Evolutionary conservation across 2,113 vertebrate species (phyloP).

Genomic region (Condylura cristata): DNA sequence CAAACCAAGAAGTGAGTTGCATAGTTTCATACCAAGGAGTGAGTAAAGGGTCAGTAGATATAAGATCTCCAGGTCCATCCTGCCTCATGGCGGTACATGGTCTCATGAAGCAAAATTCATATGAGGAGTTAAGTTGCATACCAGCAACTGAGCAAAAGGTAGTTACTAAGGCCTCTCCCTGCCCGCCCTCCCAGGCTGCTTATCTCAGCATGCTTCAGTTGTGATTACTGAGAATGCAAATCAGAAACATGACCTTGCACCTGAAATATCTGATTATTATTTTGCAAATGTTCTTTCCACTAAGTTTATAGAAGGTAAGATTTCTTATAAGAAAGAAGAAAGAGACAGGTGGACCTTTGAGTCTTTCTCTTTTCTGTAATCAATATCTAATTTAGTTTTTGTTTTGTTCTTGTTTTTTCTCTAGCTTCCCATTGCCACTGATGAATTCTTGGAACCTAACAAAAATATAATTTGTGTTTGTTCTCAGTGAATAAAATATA

Average conservation of each 20-base stretch:
- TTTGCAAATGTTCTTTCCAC: neutral
- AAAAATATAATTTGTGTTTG: conserved; percentile 23
- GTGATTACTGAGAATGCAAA: neutral
- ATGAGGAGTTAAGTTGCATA: no score
- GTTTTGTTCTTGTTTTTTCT: neutral
- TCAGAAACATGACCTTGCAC: neutral
- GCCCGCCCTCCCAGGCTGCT: no score
- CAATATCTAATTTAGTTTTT: neutral
- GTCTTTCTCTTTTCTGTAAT: neutral
- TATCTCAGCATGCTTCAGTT: neutral
- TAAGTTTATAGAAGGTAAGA: neutral
- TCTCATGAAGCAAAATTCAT: no score
- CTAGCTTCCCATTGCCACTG: neutral
- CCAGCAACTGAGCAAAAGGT: no score
- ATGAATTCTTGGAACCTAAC: neutral
- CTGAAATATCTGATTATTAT: neutral
- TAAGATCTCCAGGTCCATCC: no score
- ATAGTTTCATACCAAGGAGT: no score
- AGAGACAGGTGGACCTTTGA: neutral
- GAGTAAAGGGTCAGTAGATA: no score
- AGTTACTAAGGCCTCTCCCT: no score
- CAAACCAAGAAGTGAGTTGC: no score
- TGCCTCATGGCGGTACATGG: no score
- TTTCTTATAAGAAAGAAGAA: neutral
- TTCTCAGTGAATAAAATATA: conserved; percentile 5